Percentiles rank a stretch among this genome's conserved stretches.
phyloP scores from a whole-genome alignment of 1,140 invertebrate species.

The Cepaea nemoralis region DNA sequence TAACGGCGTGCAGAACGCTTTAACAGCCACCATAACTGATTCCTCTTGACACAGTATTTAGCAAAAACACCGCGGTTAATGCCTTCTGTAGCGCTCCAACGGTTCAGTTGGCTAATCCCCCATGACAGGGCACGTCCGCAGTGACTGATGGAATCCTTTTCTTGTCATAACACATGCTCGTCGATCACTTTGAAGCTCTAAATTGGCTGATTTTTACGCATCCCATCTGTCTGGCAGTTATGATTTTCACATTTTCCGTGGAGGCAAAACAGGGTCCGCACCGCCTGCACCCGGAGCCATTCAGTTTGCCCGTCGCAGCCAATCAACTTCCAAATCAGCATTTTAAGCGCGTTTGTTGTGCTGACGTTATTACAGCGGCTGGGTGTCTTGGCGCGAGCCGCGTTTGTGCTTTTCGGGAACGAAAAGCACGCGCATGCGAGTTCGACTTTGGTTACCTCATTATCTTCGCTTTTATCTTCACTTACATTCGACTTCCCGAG shows the following conservation, averaged over 20 bases:
- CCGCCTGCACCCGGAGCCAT: neutral
- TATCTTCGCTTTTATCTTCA: conserved; percentile 1
- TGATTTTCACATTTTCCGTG: conserved; percentile 1
- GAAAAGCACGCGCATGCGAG: neutral
- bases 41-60: conserved; percentile 13
- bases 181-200: conserved; percentile 10
- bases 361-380: neutral
- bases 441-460: neutral
- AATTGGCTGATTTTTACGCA: conserved; percentile 12
- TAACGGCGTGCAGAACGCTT: conserved; percentile 17
- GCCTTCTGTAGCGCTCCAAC: neutral
- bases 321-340: neutral
- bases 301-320: conserved; percentile 14
- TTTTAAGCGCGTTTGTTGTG: neutral
- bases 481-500: neutral
- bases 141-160: conserved; percentile 4
- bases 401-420: neutral
- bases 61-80: conserved; percentile 15
- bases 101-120: neutral
- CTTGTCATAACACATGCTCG: neutral
- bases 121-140: conserved; percentile 10
- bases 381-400: neutral
- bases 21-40: conserved; percentile 5
- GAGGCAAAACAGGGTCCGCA: neutral
- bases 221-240: conserved; percentile 5